Evolutionary conservation across 2,113 vertebrate species (phyloP).

Genomic region (Passer montanus): DNA sequence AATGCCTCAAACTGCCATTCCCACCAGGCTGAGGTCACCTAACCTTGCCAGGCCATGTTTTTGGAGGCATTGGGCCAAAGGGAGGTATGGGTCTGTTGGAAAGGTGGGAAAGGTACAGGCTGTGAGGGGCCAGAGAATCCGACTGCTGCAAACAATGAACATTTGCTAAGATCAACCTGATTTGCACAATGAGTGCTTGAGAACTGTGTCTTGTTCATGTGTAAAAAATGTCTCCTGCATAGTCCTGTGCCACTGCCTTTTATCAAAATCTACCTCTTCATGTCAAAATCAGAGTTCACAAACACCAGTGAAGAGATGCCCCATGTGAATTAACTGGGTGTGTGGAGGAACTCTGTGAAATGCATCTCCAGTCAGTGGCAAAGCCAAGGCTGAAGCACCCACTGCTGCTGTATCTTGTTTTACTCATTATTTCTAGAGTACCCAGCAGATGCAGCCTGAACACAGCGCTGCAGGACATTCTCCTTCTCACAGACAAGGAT

Average conservation of each 20-base stretch:
- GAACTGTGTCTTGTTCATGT: fast-evolving
- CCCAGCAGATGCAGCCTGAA: neutral
- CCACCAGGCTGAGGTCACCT: neutral
- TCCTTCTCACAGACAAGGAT: neutral
- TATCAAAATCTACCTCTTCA: neutral
- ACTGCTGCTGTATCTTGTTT: neutral
- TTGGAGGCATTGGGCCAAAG: neutral
- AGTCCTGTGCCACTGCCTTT: neutral
- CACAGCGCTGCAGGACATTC: neutral
- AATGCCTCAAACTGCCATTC: neutral
- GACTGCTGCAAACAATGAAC: neutral
- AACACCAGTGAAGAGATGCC: neutral
- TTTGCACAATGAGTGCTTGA: neutral
- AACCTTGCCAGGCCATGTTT: neutral
- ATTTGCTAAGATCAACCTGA: neutral
- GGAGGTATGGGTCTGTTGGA: neutral
- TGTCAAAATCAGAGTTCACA: neutral
- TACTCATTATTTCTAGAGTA: neutral
- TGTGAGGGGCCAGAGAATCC: neutral
- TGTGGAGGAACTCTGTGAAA: neutral
- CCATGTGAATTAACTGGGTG: neutral
- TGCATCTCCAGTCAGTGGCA: neutral
- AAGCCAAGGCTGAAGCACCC: neutral
- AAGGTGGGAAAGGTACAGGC: neutral
- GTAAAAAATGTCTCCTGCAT: neutral